Conservation (phyloP, 1,140 invertebrate species). For the Panulirus ornatus region DNA sequence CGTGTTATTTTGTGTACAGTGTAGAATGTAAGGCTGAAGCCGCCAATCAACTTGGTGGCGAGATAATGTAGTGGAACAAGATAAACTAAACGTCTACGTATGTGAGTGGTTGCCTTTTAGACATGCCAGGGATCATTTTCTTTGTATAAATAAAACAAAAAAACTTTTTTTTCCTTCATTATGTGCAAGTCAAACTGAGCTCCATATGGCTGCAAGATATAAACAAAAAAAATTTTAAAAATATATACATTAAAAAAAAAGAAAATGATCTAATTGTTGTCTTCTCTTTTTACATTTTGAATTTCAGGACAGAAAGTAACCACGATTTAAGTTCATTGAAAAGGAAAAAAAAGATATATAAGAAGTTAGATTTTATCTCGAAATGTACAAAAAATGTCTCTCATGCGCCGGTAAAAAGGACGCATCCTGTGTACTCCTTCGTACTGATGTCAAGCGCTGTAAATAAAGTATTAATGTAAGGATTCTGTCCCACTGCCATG, state of each 20-base stretch:
- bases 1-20: constrained; percentile 72
- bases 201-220: constrained; percentile 27
- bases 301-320: constrained; percentile 63
- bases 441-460: constrained; percentile 71
- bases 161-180: constrained; percentile 54
- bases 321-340: constrained; percentile 66
- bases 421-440: constrained; percentile 68
- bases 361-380: constrained; percentile 68
- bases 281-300: constrained; percentile 64
- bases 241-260: constrained; percentile 24
- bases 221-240: constrained; percentile 23
- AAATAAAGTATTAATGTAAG: constrained; percentile 65
- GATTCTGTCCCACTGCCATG: constrained; percentile 71
- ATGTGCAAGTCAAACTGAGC: constrained; percentile 38
- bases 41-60: constrained; percentile 16
- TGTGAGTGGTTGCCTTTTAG: constrained; percentile 70
- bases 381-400: constrained; percentile 73
- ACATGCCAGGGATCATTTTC: constrained; percentile 66
- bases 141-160: constrained; percentile 48
- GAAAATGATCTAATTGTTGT: constrained; percentile 62
- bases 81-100: constrained; percentile 54
- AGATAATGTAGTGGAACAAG: constrained; percentile 59
- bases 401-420: constrained; percentile 69
- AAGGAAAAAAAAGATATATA: too few species aligned
- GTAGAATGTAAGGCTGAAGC: constrained; percentile 58